Conservation (phyloP, 30 jellyfish, hydroid and myxozoan genomes). For the Aurelia aurita region DNA sequence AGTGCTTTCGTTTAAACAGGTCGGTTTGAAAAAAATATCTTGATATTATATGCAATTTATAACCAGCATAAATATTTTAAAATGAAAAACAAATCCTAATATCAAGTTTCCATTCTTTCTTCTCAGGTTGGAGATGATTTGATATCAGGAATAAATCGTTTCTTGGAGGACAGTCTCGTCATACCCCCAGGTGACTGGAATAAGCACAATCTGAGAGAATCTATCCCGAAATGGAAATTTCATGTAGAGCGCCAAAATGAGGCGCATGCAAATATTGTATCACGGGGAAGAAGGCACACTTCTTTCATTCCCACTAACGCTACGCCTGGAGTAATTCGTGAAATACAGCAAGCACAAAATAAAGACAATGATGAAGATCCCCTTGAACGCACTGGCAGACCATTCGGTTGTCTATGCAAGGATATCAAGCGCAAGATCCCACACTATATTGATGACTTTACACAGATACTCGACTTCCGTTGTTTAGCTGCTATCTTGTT, state of each 20-base stretch:
- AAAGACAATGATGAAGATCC: constrained; percentile 30
- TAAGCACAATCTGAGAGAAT: constrained; percentile 51
- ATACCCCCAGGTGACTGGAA: constrained; percentile 86
- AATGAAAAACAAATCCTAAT: too few species aligned
- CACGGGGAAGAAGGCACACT: neutral
- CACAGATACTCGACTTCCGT: constrained; percentile 64
- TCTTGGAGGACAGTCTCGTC: constrained; percentile 64
- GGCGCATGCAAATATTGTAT: neutral
- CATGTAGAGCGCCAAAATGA: neutral
- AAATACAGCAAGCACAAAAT: too few species aligned
- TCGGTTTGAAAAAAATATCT: too few species aligned
- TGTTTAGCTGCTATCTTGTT: constrained; percentile 74
- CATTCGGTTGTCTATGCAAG: constrained; percentile 72
- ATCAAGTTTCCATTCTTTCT: neutral
- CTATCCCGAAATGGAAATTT: constrained; percentile 60
- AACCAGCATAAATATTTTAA: too few species aligned
- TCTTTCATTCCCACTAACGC: neutral
- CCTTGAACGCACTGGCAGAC: constrained; percentile 71
- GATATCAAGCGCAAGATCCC: constrained; percentile 79
- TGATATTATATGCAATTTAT: too few species aligned
- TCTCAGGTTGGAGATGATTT: constrained; percentile 72
- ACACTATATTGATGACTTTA: constrained; percentile 61
- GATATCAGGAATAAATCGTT: constrained; percentile 77
- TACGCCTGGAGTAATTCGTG: too few species aligned
- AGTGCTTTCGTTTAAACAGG: too few species aligned